A percentile compares a stretch with the other conserved stretches of the same genome.
These are phyloP conservation scores for Zeus faber DNA, from an alignment of 2,113 vertebrate genomes.

Conservation along the genomic window DNA sequence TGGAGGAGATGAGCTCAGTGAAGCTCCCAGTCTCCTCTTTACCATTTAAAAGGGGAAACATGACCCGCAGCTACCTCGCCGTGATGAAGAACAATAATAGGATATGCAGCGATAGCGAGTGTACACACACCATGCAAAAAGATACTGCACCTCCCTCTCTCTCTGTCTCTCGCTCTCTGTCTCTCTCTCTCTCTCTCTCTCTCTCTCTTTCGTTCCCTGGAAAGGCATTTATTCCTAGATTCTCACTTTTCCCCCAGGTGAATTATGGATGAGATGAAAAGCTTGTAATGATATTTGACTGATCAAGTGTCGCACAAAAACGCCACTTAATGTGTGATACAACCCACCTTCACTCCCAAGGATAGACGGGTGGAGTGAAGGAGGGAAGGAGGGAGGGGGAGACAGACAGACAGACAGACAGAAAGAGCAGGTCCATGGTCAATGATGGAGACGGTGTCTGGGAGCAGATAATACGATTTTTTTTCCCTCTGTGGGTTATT, in stretches of 20 bases:
- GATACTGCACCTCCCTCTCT: conserved; percentile 20
- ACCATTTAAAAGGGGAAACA: conserved; percentile 41
- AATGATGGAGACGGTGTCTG: conserved; percentile 39
- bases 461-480: conserved; percentile 14
- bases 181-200: conserved; percentile 1
- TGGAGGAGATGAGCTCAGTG: conserved; percentile 20
- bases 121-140: conserved; percentile 10
- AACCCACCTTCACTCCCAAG: conserved; percentile 5
- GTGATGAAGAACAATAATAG: conserved; percentile 29
- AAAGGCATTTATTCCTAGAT: conserved; percentile 57
- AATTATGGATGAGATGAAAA: conserved; percentile 72
- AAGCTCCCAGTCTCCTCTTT: conserved; percentile 11
- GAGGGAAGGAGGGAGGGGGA: not conserved
- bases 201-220: conserved; percentile 6
- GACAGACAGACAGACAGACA: not conserved
- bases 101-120: conserved; percentile 12
- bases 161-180: not conserved
- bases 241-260: conserved; percentile 48
- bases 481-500: conserved; percentile 22
- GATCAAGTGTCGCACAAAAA: conserved; percentile 68
- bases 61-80: conserved; percentile 36
- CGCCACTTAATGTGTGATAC: conserved; percentile 63
- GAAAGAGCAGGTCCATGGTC: conserved; percentile 27
- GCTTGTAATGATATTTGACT: conserved; percentile 63
- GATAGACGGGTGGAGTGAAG: not conserved